Percentiles rank a stretch among this genome's conserved stretches.
Evolutionary conservation across 2,113 vertebrate genomes (phyloP).

Genomic region (Tachuris rubrigastra): DNA sequence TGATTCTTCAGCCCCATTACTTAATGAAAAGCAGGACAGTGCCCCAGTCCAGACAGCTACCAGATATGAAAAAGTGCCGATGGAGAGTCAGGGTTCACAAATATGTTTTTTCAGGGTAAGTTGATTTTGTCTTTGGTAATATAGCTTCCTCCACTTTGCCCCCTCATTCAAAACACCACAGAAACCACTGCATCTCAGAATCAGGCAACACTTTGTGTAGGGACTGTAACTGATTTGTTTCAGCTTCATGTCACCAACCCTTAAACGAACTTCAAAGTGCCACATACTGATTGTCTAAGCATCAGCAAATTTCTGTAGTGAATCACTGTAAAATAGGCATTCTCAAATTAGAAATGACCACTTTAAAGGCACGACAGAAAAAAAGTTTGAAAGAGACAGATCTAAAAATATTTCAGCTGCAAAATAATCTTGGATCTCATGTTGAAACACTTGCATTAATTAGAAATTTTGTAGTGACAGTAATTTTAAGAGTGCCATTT

Average conservation of each 20-base stretch:
- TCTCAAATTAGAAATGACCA: slow-evolving; percentile 42
- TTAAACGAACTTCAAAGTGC: not conserved
- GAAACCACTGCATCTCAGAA: not conserved
- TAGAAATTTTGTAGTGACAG: slow-evolving; percentile 50
- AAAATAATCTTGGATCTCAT: slow-evolving; percentile 7
- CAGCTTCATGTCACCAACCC: not conserved
- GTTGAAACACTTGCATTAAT: slow-evolving; percentile 36
- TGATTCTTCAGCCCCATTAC: not conserved
- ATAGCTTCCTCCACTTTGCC: not conserved
- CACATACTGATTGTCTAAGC: not conserved
- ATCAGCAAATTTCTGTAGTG: not conserved
- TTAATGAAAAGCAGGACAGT: not conserved
- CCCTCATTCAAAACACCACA: not conserved
- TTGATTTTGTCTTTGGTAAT: not conserved
- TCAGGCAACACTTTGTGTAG: not conserved
- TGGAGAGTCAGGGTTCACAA: not conserved
- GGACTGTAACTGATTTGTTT: not conserved
- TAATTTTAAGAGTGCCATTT: slow-evolving; percentile 39
- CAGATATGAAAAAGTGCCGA: not conserved
- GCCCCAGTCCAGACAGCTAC: not conserved
- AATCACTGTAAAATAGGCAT: not conserved
- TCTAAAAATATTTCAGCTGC: slow-evolving; percentile 51
- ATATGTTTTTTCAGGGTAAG: not conserved
- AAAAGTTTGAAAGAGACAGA: not conserved
- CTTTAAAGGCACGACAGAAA: not conserved